Percentiles rank a stretch among this genome's conserved stretches.
Evolutionary conservation across 1,140 invertebrate species (phyloP).

Genomic region (Andricus grossulariae): DNA sequence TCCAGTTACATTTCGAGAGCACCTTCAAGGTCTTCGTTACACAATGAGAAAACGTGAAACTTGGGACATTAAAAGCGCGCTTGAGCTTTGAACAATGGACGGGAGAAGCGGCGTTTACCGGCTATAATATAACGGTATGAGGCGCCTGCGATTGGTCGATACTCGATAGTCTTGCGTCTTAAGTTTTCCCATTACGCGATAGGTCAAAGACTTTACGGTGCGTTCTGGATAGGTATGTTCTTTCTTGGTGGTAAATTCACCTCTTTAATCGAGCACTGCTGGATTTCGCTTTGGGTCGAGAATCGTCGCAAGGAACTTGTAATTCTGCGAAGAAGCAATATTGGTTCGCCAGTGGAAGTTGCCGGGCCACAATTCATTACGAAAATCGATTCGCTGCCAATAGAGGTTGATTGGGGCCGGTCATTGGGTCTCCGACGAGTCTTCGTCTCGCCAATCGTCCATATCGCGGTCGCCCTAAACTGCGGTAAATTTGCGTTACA

Average conservation of each 20-base stretch:
- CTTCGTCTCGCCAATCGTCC: constrained; percentile 46
- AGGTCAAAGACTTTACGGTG: neutral
- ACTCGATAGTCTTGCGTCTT: constrained; percentile 1
- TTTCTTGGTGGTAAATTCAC: constrained; percentile 34
- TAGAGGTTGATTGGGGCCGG: constrained; percentile 65
- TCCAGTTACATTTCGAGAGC: neutral
- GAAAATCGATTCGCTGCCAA: constrained; percentile 66
- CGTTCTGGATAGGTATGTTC: neutral
- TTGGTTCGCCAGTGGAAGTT: constrained; percentile 58
- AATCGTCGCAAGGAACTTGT: constrained; percentile 58
- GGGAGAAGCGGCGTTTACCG: neutral
- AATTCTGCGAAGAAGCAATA: constrained; percentile 67
- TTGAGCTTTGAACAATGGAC: neutral
- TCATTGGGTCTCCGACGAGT: constrained; percentile 49
- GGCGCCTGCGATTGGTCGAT: neutral
- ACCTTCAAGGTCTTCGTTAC: neutral
- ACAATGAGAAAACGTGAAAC: neutral
- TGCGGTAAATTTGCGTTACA: constrained; percentile 46
- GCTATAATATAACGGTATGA: neutral
- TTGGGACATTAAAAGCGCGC: neutral
- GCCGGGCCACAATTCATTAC: constrained; percentile 67
- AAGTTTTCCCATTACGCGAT: constrained; percentile 11
- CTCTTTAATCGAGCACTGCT: constrained; percentile 54
- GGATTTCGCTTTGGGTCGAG: constrained; percentile 50
- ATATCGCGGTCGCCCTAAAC: constrained; percentile 44